Evolutionary conservation across 2,888 invertebrate genomes (phyloP), one percentile per base, ranked within the genome.

Genomic region (Xylota sylvarum): DNA sequence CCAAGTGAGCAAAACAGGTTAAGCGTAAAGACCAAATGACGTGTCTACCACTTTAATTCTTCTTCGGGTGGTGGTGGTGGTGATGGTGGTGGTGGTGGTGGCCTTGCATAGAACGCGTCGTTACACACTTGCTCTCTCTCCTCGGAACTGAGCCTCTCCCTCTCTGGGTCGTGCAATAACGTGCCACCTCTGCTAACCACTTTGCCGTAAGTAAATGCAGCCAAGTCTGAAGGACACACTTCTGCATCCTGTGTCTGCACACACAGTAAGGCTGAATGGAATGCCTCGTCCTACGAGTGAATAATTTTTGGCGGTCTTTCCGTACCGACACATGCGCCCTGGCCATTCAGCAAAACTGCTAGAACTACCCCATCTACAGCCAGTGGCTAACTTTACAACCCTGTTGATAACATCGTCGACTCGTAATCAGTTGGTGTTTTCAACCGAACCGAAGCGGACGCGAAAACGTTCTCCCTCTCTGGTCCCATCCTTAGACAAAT

Each of bases 351-450:
- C 85, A 60, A 37, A 35, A 55, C 50, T 74, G 48, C 56, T 65
- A 37, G 69, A 85, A 85, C 9, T 56, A 37, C 73, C 73, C 74
- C 73, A 52, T 56, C 32, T 35, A 48, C 60, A 50, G 62, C 27
- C 56, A 50, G 55, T 64, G 56, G 74, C 30, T 60, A 35, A 48
- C 19, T 17, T 12, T 35, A 46, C 50, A 69, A 14, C 60, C 65
- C 65, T 55, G 85, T 64, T 85, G 81, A 85, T 72, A 85, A 85
- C 85, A 85, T 77, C 46, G 55, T 19, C 52, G 70, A 55, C 65
- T 81, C 58, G 50, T 81, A 85, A 85, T 85, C 85, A 85, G 85
- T 85, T 85, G 65, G 48, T 77, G 32, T 81, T 77, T 70, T 81
- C 64, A 65, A 67, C 72, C 81, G 76, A 81, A 72, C 46, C 80